These are phyloP conservation scores for Amphiprion percula DNA, from an alignment of 2,113 vertebrate genomes.

Conservation along the genomic window DNA sequence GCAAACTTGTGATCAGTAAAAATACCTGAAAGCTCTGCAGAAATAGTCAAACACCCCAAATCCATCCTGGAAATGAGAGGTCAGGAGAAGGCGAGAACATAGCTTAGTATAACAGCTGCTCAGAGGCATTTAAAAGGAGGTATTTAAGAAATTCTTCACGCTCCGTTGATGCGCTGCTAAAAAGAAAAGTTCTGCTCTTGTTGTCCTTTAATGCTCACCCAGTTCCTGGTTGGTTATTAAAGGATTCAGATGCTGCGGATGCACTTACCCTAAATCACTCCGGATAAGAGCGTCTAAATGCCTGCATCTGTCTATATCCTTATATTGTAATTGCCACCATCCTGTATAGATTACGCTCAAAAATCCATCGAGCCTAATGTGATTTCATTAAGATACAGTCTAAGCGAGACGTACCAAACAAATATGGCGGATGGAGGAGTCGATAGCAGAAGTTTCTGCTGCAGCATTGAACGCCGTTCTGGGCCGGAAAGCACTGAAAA, in stretches of 20 bases:
- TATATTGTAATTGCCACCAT: slow-evolving; percentile 70
- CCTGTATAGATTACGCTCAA: slow-evolving; percentile 63
- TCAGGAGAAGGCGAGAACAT: too few species aligned
- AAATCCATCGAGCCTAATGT: slow-evolving; percentile 68
- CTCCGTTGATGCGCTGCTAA: too few species aligned
- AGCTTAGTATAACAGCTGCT: too few species aligned
- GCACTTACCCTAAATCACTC: slow-evolving; percentile 48
- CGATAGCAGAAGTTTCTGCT: slow-evolving; percentile 27
- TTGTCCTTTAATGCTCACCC: neutral
- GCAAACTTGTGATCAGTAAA: too few species aligned
- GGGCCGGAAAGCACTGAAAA: slow-evolving; percentile 2
- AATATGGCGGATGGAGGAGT: slow-evolving; percentile 15
- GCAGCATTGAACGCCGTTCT: neutral
- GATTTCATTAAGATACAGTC: slow-evolving; percentile 74
- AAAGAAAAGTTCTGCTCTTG: too few species aligned
- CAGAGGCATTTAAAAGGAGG: too few species aligned
- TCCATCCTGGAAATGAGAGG: too few species aligned
- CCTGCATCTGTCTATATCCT: slow-evolving; percentile 60
- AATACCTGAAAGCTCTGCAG: too few species aligned
- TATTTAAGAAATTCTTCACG: too few species aligned
- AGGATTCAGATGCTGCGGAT: slow-evolving; percentile 28
- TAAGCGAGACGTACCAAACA: slow-evolving; percentile 35
- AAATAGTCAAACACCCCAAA: too few species aligned
- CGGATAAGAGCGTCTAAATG: slow-evolving; percentile 55
- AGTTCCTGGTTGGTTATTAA: neutral